phyloP scores from a whole-genome alignment of 2,888 invertebrate species.

The Cephus rjabovi region DNA sequence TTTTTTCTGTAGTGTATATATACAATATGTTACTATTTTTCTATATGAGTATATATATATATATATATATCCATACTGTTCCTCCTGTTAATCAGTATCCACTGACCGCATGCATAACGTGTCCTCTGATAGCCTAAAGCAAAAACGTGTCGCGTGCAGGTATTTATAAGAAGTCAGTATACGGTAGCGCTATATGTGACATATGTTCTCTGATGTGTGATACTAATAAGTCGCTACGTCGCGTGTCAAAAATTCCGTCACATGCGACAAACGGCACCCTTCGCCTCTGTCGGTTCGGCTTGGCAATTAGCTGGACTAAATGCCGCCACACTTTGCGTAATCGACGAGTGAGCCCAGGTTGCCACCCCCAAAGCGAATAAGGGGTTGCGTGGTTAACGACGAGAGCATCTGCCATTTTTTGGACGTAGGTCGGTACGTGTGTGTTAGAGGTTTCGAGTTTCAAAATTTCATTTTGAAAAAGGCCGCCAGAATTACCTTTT shows the following conservation, averaged over 20 bases:
- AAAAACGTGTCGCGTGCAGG: background rate
- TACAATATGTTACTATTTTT: background rate
- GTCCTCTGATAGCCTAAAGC: background rate
- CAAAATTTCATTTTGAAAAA: background rate
- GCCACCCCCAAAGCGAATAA: background rate
- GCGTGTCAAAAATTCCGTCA: constrained; percentile 53
- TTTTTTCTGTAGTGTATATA: background rate
- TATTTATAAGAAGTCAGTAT: background rate
- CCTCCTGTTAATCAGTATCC: constrained; percentile 13
- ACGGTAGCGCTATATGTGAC: constrained; percentile 25
- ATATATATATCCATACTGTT: constrained; percentile 7
- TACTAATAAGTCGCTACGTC: constrained; percentile 46
- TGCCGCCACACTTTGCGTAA: constrained; percentile 56
- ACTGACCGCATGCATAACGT: constrained; percentile 14
- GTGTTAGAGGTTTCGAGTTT: background rate
- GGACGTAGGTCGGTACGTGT: background rate
- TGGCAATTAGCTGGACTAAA: constrained; percentile 56
- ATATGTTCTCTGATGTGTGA: constrained; percentile 45
- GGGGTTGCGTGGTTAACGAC: constrained; percentile 1
- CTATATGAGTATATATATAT: background rate
- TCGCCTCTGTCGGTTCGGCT: constrained; percentile 32
- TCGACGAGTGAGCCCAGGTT: constrained; percentile 33
- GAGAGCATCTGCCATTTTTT: constrained; percentile 3
- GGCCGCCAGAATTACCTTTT: background rate
- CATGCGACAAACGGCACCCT: constrained; percentile 27